These are phyloP conservation scores for Petrocephalus zakoni DNA, from an alignment of 2,113 vertebrate genomes.

Conservation along the genomic window DNA sequence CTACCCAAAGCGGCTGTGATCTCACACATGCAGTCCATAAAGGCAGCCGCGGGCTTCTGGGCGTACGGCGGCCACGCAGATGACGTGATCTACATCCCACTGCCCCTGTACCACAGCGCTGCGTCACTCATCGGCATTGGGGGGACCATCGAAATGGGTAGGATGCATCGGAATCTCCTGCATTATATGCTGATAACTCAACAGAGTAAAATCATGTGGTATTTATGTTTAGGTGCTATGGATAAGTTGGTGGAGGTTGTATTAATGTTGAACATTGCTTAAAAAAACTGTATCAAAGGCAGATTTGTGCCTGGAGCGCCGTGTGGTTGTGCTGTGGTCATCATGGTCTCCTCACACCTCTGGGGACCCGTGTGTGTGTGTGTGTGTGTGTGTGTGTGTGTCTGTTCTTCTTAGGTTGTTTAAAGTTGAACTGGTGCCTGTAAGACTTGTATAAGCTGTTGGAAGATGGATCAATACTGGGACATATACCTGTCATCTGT, in stretches of 20 bases:
- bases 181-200: background rate
- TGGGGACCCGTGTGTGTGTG: background rate
- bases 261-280: background rate
- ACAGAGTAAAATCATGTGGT: background rate
- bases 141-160: conserved; percentile 85
- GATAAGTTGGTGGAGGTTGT: background rate
- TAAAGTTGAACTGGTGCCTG: background rate
- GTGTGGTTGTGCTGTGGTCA: background rate
- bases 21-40: conserved; percentile 72
- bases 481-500: background rate
- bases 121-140: conserved; percentile 81
- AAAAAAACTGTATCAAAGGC: background rate
- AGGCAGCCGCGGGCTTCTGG: conserved; percentile 72
- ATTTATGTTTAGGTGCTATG: background rate
- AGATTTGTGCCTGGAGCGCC: background rate
- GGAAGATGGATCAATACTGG: background rate
- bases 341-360: background rate
- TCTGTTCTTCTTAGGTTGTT: background rate
- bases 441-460: background rate
- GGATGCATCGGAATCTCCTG: background rate
- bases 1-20: conserved; percentile 90
- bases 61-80: conserved; percentile 67
- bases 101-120: conserved; percentile 88
- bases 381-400: no score
- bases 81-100: conserved; percentile 77